phyloP scores from a whole-genome alignment of 2,888 invertebrate genomes.

The Nomada goodeniana region DNA sequence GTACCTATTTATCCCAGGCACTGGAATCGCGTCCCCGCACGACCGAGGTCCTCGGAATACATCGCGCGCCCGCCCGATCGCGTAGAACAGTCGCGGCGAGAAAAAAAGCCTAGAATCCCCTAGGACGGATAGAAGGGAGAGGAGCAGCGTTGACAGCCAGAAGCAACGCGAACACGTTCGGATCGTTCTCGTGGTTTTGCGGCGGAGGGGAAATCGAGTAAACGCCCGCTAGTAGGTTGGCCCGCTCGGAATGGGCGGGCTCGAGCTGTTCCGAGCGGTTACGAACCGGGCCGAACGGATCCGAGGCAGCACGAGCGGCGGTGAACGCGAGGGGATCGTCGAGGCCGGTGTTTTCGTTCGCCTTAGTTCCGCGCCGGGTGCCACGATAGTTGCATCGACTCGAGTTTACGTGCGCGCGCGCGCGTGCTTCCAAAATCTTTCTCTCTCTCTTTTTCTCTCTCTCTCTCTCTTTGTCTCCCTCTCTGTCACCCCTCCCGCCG shows the following conservation, averaged over 20 bases:
- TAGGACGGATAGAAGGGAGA: background rate
- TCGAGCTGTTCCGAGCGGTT: constrained; percentile 16
- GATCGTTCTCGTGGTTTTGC: constrained; percentile 26
- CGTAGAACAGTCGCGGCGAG: background rate
- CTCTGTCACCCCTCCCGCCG: constrained; percentile 31
- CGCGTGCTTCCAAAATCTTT: constrained; percentile 63
- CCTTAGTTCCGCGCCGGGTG: constrained; percentile 84
- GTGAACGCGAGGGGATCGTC: constrained; percentile 78
- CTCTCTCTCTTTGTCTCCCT: constrained; percentile 18
- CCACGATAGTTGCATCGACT: constrained; percentile 83
- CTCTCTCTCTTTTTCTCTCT: constrained; percentile 40
- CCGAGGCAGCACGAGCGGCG: constrained; percentile 58
- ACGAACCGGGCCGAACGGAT: constrained; percentile 40
- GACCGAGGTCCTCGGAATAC: background rate
- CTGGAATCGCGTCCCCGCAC: background rate
- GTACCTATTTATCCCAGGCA: background rate
- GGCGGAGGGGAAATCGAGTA: constrained; percentile 66
- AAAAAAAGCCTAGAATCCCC: background rate
- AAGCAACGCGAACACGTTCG: constrained; percentile 23
- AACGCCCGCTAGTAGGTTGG: constrained; percentile 82
- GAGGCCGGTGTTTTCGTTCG: constrained; percentile 81
- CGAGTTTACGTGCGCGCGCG: constrained; percentile 76
- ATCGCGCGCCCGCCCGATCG: background rate
- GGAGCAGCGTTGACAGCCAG: constrained; percentile 51
- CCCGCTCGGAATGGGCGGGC: constrained; percentile 71